Conservation (phyloP, 2,797 vertebrate species). For the Harpagifer antarcticus region DNA sequence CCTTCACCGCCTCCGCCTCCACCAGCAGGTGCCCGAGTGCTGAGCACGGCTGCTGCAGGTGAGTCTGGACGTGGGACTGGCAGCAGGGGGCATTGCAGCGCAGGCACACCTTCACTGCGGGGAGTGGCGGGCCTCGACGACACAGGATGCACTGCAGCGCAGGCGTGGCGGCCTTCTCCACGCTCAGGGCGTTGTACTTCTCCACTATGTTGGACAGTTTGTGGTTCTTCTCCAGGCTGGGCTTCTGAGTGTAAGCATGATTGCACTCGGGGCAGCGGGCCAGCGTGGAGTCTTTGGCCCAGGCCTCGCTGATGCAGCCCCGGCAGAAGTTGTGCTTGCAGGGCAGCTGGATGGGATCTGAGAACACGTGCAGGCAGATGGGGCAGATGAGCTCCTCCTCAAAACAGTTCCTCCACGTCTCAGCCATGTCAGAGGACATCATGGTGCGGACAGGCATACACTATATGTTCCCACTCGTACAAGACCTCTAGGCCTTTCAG, state of each 20-base stretch:
- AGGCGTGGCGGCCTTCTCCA: conserved; percentile 78
- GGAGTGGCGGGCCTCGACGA: conserved; percentile 95
- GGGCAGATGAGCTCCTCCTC: conserved; percentile 99
- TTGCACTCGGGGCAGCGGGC: conserved; percentile 99
- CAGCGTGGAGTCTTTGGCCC: conserved; percentile 96
- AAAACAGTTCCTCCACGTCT: conserved; percentile 99
- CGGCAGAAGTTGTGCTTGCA: conserved; percentile 99
- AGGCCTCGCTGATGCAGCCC: conserved; percentile 98
- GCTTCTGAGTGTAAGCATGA: conserved; percentile 98
- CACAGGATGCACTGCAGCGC: conserved; percentile 96
- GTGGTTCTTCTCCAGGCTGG: conserved; percentile 98
- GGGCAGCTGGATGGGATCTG: conserved; percentile 98
- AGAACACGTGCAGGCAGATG: conserved; percentile 99
- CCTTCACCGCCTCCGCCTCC: conserved; percentile 96
- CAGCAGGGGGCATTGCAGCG: conserved; percentile 98
- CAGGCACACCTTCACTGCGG: conserved; percentile 97
- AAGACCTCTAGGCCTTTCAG: conserved; percentile 48
- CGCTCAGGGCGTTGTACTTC: conserved; percentile 94
- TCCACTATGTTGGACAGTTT: conserved; percentile 99
- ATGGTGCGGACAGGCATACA: conserved; percentile 75
- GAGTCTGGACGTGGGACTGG: conserved; percentile 98
- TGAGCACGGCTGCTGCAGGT: conserved; percentile 98
- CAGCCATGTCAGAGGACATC: conserved; percentile 90
- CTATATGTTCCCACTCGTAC: conserved; percentile 45
- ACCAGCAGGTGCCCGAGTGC: conserved; percentile 97